Evolutionary conservation across 2,113 vertebrate species (phyloP), one percentile per base, ranked within the genome.

Genomic region (Oreochromis spilurus): DNA sequence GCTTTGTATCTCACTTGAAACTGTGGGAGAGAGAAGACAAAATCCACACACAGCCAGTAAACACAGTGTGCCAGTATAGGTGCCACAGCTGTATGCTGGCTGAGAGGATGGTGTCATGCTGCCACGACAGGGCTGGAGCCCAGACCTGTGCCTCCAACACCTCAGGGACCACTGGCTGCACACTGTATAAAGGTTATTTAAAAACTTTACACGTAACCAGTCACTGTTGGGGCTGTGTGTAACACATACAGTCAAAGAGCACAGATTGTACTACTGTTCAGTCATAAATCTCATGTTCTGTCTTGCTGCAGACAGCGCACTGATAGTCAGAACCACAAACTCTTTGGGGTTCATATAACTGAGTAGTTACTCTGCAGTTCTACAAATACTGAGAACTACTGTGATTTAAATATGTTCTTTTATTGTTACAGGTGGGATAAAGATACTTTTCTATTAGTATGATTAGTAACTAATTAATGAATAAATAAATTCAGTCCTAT

Each of bases 51-150:
- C 83, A 85, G 29, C 81, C 75, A 84, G 55, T 19, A 17, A 90
- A 57, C 53, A 24, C 80, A 79, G 45, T 58, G 78, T 87, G 77
- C 62, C 84, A 84, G 83, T 85, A 45, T 75, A 67, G 78, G 79
- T 87, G 77, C 85, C 82, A 57, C 83, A 84, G 81, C 84, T 81
- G 78, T 79, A 52, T 21, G 72, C 80, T 91, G 86, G 81, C 70
- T 79, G 75, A 58, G 72, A 79, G 90, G 34, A 43, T 26, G 83
- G 60, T 85, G 65, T 21, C 26, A 6, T 81, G 92, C 70, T 81
- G 72, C 48, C 81, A 52, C 43, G 84, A 50, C 79, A 80, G 81
- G 58, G 79, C 84, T 3, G 38, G 57, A 79, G 79, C 29, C 78
- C 86, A 84, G 17, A 43, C n/a, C 55, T 6, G 48, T 45, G 48